Base-by-base conservation (phyloP, 1,140 invertebrate species). In the Rhopalosiphum maidis region DNA sequence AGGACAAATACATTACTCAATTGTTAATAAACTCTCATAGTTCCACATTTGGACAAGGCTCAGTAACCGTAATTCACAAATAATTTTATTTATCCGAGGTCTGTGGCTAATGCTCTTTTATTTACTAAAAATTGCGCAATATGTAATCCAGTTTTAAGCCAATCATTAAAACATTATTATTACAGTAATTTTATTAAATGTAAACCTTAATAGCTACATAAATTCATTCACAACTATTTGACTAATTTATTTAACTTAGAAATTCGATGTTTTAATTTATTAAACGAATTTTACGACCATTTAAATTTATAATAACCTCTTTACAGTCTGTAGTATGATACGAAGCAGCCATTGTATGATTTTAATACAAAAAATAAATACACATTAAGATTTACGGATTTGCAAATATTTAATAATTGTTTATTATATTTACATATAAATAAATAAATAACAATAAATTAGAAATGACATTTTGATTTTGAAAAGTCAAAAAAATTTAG, bases 391-490 rank as follows among this genome's bases (percentile, higher is more conserved):
- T 90, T 90, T 55, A 30, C 48, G 7, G 37, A 83, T 82, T 92
- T 85, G 91, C 91, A 54, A 92, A 82, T 91, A 77, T 90, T 18
- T 51, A 51, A 51, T 77, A 77, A 83, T 92, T 92, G 91, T 92
- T 51, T 85, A 85, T 92, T 92, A 92, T 85, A 92, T 92, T 92
- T 92, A 92, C 68, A 92, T 90, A 30, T 54, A 92, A 92, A 92
- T 92, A 92, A 92, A 92, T 92, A 92, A 92, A 92, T 92, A 92
- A 92, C 91, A 92, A 92, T 91, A 91, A 91, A 91, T 91, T 91
- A 91, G n/a, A 92, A 54, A 9, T 85, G 46, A 92, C 41, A 83
- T 83, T 77, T 51, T 37, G 41, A 35, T 83, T 77, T 83, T 0
- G n/a, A 92, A 46, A 23, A 82, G 82, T 92, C 93, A 37, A 94